Evolutionary conservation across 2,113 vertebrate species (phyloP).

Genomic region (Aphelocoma coerulescens): DNA sequence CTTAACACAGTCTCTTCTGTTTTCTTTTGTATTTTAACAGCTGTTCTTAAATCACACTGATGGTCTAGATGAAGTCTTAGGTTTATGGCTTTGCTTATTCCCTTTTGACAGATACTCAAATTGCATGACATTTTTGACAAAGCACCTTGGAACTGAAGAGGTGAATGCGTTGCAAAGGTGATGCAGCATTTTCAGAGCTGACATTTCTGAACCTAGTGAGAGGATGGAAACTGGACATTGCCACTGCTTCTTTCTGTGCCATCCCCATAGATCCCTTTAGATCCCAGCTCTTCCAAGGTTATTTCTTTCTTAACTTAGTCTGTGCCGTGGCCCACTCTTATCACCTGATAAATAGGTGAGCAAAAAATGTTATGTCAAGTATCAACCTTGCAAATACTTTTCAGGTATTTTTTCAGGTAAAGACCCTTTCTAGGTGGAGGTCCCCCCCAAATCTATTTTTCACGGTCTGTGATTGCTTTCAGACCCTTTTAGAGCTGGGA

Average conservation of each 20-base stretch:
- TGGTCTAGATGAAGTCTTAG: neutral
- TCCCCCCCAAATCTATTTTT: neutral
- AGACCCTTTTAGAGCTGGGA: conserved; percentile 91
- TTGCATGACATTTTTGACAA: neutral
- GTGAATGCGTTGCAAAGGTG: neutral
- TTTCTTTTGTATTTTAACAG: neutral
- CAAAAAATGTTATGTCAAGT: neutral
- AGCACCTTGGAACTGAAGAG: neutral
- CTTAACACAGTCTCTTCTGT: neutral
- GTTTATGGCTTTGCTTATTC: neutral
- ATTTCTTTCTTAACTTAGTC: neutral
- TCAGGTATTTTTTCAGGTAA: neutral
- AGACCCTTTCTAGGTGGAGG: neutral
- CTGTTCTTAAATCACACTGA: neutral
- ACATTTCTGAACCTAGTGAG: neutral
- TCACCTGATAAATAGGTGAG: neutral
- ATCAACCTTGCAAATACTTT: neutral
- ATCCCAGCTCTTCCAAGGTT: neutral
- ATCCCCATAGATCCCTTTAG: neutral
- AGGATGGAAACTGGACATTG: neutral
- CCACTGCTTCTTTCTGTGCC: neutral
- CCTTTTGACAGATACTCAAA: neutral
- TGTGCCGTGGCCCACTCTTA: neutral
- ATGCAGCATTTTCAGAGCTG: neutral
- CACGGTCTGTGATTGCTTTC: neutral